Conservation (phyloP, 1,140 invertebrate species). For the Apocrypta bakeri region DNA sequence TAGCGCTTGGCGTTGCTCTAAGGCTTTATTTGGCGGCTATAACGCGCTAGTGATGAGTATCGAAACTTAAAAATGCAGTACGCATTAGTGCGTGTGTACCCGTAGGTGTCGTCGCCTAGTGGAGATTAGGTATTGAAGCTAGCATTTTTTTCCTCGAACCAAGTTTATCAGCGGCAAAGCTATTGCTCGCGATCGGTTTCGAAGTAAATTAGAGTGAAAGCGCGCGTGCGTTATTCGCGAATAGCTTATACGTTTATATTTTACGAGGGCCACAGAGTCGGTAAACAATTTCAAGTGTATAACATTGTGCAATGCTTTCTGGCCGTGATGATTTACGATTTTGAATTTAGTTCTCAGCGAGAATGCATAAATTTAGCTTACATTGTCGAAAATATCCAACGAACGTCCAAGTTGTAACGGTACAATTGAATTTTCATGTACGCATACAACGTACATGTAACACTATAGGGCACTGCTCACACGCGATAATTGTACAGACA, state of each 20-base stretch:
- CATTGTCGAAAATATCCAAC: no score
- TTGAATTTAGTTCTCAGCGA: neutral
- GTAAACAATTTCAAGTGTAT: neutral
- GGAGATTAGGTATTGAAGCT: no score
- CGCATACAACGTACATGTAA: neutral
- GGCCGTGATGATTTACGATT: neutral
- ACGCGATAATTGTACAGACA: neutral
- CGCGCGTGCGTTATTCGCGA: neutral
- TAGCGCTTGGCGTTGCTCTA: no score
- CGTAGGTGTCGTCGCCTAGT: no score
- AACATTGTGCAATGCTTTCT: neutral
- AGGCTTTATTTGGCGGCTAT: no score
- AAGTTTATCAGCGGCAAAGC: neutral
- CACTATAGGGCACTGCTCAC: no score
- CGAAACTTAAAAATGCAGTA: no score
- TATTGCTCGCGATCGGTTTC: neutral
- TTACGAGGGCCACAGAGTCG: neutral
- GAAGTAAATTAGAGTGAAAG: conserved; percentile 14
- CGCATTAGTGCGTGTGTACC: no score
- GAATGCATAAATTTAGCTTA: neutral
- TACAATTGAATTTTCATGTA: no score
- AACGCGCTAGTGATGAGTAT: no score
- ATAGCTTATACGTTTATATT: neutral
- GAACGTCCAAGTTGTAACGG: no score
- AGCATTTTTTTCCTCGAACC: no score